Percentiles rank a stretch among this genome's conserved stretches.
These are phyloP conservation scores for Artibeus jamaicensis DNA, from an alignment of 2,797 vertebrate genomes.

Conservation along the genomic window DNA sequence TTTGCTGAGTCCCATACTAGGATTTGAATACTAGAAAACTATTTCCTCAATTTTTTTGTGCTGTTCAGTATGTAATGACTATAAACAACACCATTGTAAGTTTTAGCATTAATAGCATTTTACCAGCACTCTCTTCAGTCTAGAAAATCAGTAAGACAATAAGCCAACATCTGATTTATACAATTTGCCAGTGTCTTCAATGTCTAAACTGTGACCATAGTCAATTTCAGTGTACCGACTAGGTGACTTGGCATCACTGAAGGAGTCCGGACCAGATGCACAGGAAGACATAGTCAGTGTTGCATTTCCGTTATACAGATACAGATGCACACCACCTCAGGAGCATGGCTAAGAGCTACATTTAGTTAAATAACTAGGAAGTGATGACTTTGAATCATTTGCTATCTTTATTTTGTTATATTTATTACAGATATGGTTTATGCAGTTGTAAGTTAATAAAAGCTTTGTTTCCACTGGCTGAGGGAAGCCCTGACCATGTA, in stretches of 20 bases:
- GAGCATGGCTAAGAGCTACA: not conserved
- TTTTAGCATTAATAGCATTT: constrained; percentile 20
- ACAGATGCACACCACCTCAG: not conserved
- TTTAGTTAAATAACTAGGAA: constrained; percentile 2
- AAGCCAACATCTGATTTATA: not conserved
- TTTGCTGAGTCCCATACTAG: not conserved
- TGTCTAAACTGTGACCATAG: not conserved
- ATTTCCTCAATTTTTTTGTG: not conserved
- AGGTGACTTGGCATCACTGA: not conserved
- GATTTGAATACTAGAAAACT: not conserved
- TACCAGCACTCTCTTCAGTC: not conserved
- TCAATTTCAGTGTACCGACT: not conserved
- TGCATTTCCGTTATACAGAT: not conserved
- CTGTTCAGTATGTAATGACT: not conserved
- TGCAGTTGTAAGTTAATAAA: not conserved
- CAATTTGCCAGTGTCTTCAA: not conserved
- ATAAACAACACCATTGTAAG: not conserved
- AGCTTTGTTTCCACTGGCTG: not conserved
- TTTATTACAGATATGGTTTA: not conserved
- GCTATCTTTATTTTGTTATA: constrained; percentile 12
- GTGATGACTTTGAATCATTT: not conserved
- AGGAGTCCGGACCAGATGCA: not conserved
- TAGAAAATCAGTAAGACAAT: not conserved
- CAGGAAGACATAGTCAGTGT: not conserved
- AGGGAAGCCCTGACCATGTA: not conserved